Percentiles rank a stretch among this genome's conserved stretches.
Conservation (phyloP, 2,113 vertebrate genomes). For the Equus quagga region DNA sequence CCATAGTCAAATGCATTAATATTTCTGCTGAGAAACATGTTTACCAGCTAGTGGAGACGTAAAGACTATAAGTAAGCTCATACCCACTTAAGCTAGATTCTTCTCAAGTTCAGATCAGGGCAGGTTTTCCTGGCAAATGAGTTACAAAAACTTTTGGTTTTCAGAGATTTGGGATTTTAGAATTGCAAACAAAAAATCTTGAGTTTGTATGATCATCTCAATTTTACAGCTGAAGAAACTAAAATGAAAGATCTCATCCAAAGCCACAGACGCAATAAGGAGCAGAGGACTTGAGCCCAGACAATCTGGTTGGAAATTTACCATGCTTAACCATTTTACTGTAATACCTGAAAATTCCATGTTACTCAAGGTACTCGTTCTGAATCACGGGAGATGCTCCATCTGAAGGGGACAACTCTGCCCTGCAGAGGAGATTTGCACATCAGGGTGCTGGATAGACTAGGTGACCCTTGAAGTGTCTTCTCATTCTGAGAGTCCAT, state of each 20-base stretch:
- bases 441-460: not conserved
- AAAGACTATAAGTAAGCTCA: not conserved
- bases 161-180: conserved; percentile 23
- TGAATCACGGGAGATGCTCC: not conserved
- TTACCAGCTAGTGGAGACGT: not conserved
- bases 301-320: not conserved
- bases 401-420: not conserved
- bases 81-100: not conserved
- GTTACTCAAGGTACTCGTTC: not conserved
- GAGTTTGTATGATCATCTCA: not conserved
- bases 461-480: not conserved
- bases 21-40: not conserved
- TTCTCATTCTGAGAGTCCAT: not conserved
- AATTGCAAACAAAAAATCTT: not conserved
- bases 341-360: not conserved
- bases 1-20: not conserved
- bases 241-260: not conserved
- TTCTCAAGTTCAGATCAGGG: not conserved
- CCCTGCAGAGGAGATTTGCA: not conserved
- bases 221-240: not conserved
- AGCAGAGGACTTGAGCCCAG: not conserved
- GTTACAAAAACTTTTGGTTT: not conserved
- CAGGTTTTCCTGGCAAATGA: not conserved
- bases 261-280: not conserved
- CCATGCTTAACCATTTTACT: not conserved